Evolutionary conservation across 2,888 invertebrate species (phyloP), one percentile per base, ranked within the genome.

Genomic region (Phengaris alcon): DNA sequence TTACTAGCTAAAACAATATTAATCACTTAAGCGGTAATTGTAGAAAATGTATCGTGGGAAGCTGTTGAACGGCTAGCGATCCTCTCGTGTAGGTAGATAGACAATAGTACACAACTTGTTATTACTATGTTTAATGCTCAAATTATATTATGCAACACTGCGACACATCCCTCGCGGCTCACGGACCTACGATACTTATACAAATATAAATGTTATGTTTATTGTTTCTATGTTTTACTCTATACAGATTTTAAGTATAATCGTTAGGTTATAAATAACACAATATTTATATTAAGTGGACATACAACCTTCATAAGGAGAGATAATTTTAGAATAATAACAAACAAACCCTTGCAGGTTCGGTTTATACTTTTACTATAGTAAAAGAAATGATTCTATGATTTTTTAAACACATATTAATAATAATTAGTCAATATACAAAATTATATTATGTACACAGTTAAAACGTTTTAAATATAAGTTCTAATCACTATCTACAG

Each of bases 231-330:
- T 84, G 77, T 44, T 86, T 87, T 87, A 87, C 81, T 85, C 87
- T 89, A 89, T 85, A 85, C 75, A 75, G 22, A 83, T 87, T 22
- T 87, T 87, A 87, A 86, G 88, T 88, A 89, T 82, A 87, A 89
- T 85, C 87, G 87, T 89, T 89, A 88, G 85, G 84, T 85, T 88
- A 89, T 87, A 90, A 90, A 90, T 89, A 91, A 90, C 87, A 88
- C 85, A 89, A 88, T 88, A 87, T 84, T 88, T 89, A 90, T 85
- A 85, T 88, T 90, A 90, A 82, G 82, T 90, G 89, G 90, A 91
- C 90, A 87, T 90, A 91, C 91, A 92, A 91, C 91, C 91, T 91
- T 91, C 85, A 85, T 86, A 92, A 90, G 90, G 89, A 90, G 87
- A 87, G 87, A 86, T 86, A 85, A 78, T 84, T 85, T 83, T 84